These are phyloP conservation scores for Premnoplex brunnescens DNA, from an alignment of 2,797 vertebrate genomes.

Conservation along the genomic window DNA sequence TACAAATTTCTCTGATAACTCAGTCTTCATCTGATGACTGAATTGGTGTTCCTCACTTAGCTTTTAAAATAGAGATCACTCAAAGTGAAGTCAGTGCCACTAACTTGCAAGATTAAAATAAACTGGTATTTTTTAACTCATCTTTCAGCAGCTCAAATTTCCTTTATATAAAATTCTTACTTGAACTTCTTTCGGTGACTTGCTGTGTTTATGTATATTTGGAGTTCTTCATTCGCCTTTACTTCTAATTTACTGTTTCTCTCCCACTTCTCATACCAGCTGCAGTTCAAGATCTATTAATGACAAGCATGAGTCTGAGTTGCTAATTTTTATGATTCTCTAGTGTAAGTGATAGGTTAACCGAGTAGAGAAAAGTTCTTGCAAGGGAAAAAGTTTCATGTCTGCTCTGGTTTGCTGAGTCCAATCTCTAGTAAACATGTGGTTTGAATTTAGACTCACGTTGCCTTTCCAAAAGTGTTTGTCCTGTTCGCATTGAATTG, in stretches of 20 bases:
- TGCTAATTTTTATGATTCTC: not conserved
- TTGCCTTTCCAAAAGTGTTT: not conserved
- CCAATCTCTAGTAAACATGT: rapidly evolving
- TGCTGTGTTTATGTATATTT: not conserved
- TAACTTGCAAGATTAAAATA: not conserved
- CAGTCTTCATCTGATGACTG: not conserved
- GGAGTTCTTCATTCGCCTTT: not conserved
- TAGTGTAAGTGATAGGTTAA: not conserved
- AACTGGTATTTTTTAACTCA: not conserved
- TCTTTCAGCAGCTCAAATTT: not conserved
- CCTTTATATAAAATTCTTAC: not conserved
- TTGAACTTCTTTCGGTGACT: not conserved
- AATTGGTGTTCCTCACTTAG: not conserved
- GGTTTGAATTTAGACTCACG: not conserved
- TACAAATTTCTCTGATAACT: not conserved
- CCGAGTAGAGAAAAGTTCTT: not conserved
- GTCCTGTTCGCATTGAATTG: not conserved
- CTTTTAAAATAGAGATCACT: not conserved
- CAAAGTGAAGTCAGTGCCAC: not conserved
- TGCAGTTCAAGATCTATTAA: not conserved
- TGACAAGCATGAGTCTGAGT: not conserved
- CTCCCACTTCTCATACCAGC: not conserved
- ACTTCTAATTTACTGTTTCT: not conserved
- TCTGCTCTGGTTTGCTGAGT: not conserved
- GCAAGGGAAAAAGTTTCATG: not conserved